Evolutionary conservation across 2,113 vertebrate species (phyloP).

Genomic region (Equus quagga): DNA sequence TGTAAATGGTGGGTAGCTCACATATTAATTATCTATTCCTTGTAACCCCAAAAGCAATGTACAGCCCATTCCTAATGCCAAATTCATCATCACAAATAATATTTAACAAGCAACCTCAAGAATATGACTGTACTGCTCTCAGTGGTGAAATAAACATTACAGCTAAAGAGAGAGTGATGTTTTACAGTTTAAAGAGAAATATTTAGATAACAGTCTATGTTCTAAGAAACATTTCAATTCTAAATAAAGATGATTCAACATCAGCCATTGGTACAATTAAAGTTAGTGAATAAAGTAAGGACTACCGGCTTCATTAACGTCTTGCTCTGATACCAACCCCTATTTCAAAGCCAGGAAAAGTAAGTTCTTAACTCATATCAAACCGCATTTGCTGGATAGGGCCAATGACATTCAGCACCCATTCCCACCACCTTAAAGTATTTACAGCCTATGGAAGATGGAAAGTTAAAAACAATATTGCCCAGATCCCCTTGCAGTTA

Average conservation of each 20-base stretch:
- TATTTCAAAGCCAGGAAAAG: background rate
- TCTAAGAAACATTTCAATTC: constrained; percentile 15
- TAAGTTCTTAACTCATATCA: background rate
- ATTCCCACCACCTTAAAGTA: background rate
- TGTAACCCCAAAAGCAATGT: background rate
- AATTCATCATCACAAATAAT: constrained; percentile 1
- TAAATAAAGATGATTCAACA: background rate
- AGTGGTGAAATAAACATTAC: background rate
- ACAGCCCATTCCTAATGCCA: background rate
- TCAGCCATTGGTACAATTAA: background rate
- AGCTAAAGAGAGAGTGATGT: background rate
- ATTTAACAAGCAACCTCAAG: constrained; percentile 3
- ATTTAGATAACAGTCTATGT: background rate
- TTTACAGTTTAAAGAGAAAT: background rate
- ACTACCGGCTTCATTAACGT: background rate
- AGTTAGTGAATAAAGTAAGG: background rate
- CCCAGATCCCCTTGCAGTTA: background rate
- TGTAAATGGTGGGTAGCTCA: background rate
- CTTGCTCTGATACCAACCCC: background rate
- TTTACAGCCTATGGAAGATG: background rate
- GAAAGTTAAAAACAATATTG: background rate
- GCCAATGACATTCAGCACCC: background rate
- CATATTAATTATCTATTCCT: background rate
- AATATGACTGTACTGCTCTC: background rate
- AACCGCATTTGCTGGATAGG: background rate